Conservation (phyloP, 2,113 vertebrate genomes). For the Sprattus sprattus region DNA sequence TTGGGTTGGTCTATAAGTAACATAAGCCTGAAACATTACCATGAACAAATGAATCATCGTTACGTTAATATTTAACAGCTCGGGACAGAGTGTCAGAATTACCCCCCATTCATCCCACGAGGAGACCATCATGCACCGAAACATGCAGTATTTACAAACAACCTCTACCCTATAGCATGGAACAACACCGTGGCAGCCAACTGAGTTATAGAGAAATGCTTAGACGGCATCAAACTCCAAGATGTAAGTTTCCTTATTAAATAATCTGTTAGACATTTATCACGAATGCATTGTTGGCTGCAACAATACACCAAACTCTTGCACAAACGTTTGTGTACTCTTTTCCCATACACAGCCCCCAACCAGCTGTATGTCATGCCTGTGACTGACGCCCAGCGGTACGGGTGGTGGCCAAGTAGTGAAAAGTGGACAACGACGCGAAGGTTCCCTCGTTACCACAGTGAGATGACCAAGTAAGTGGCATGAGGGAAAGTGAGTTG, state of each 20-base stretch:
- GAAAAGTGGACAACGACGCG: conserved; percentile 61
- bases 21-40: background rate
- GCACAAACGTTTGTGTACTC: background rate
- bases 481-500: no score
- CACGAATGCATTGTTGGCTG: background rate
- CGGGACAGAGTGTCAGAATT: conserved; percentile 51
- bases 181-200: conserved; percentile 64
- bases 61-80: conserved; percentile 1
- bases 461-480: conserved; percentile 75
- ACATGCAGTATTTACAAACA: conserved; percentile 35
- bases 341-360: conserved; percentile 64
- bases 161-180: conserved; percentile 52
- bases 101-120: conserved; percentile 27
- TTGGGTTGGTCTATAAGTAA: background rate
- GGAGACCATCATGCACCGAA: conserved; percentile 30
- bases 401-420: conserved; percentile 70
- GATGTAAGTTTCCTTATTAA: conserved; percentile 38
- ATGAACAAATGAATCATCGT: background rate
- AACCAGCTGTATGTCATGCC: conserved; percentile 74
- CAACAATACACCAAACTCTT: no score
- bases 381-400: conserved; percentile 74
- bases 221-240: conserved; percentile 46
- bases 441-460: conserved; percentile 64
- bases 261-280: background rate
- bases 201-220: conserved; percentile 60